Conservation (phyloP, 2,797 vertebrate genomes). For the Coccyzus lansbergi region DNA sequence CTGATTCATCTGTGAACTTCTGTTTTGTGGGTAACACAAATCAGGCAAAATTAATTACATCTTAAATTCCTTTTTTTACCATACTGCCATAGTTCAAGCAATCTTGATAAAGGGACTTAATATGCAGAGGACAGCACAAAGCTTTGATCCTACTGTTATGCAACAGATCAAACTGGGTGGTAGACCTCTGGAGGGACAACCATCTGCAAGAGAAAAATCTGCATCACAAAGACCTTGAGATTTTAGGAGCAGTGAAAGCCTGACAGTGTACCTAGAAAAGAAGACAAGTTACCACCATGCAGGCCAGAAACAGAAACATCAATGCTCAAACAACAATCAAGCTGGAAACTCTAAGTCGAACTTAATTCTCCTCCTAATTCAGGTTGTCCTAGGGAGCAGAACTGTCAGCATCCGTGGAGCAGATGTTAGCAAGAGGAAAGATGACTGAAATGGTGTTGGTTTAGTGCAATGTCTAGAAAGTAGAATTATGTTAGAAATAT, state of each 20-base stretch:
- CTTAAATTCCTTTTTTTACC: neutral
- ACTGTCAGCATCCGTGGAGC: neutral
- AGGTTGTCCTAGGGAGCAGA: neutral
- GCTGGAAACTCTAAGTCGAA: neutral
- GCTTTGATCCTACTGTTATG: neutral
- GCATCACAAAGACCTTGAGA: neutral
- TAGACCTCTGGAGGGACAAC: neutral
- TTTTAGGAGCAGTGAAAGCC: neutral
- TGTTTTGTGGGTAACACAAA: neutral
- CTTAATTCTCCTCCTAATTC: neutral
- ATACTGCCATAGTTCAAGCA: neutral
- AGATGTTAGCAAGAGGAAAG: neutral
- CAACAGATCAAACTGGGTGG: neutral
- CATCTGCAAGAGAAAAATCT: neutral
- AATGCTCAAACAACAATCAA: neutral
- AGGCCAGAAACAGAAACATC: neutral
- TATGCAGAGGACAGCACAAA: neutral
- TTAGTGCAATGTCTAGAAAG: neutral
- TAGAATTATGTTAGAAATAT: neutral
- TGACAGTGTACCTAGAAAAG: neutral
- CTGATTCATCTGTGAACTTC: neutral
- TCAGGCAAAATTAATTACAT: neutral
- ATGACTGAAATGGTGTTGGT: neutral
- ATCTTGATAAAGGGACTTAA: neutral
- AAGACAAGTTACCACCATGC: neutral